Evolutionary conservation across 2,113 vertebrate species (phyloP).

Genomic region (Syrrhaptes paradoxus): DNA sequence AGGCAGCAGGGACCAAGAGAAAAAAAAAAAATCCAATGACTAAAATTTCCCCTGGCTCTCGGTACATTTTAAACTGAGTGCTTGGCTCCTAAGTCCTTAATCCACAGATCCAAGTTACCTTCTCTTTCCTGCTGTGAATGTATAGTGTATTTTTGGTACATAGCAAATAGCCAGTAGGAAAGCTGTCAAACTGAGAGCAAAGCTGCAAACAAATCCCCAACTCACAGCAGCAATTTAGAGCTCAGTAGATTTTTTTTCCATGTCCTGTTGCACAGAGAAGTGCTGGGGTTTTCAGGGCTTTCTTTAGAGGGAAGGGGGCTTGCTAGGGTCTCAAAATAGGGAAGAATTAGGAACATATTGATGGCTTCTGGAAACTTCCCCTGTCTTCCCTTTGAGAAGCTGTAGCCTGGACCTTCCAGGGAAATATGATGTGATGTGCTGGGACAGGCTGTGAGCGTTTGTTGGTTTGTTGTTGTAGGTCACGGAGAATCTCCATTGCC

Average conservation of each 20-base stretch:
- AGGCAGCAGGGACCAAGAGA: not conserved
- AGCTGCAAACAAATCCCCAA: not conserved
- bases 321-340: not conserved
- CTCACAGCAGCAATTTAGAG: not conserved
- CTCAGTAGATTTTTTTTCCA: not conserved
- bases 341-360: not conserved
- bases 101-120: not conserved
- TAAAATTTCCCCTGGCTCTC: not conserved
- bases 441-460: not conserved
- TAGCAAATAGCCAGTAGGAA: not conserved
- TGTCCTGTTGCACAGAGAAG: not conserved
- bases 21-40: not conserved
- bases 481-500: not conserved
- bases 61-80: not conserved
- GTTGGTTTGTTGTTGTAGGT: slow-evolving; percentile 4
- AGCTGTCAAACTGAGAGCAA: not conserved
- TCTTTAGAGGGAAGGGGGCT: not conserved
- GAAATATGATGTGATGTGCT: not conserved
- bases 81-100: not conserved
- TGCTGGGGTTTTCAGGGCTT: not conserved
- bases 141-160: not conserved
- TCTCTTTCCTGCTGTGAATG: not conserved
- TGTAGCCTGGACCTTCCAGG: not conserved
- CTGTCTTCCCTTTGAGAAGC: not conserved
- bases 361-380: not conserved